Evolutionary conservation across 2,113 vertebrate species (phyloP), one percentile per base, ranked within the genome.

Genomic region (Sinocyclocheilus anshuiensis): DNA sequence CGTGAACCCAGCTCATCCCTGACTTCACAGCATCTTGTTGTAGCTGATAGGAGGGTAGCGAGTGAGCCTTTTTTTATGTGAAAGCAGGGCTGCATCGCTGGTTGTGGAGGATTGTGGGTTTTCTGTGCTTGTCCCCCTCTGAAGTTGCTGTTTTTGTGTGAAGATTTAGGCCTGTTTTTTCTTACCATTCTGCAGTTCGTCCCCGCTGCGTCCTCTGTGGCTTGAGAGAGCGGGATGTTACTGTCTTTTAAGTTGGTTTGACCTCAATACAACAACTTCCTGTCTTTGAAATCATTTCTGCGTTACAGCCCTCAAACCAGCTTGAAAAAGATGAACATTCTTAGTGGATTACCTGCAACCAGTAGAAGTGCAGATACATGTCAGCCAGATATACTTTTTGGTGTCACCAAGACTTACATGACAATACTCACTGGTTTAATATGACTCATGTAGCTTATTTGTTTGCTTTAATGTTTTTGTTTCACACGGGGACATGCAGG

Each of bases 1-100:
- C 84, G 24, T 87, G 88, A 87, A 86, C 83, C 88, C 88, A 15
- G 83, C 86, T 89, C 78, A 89, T 87, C 81, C 75, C 77, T 42
- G 77, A 86, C 86, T 78, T 83, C 80, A 86, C 63, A 80, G 81
- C 50, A 48, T 76, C 80, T 86, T 89, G 88, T 86, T 84, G 67
- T 81, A 45, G 65, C 75, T 89, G 88, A 89, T 89, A 89, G 69
- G 79, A 86, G 77, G 39, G 53, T 72, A 59, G 83, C 16, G 26
- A 77, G 59, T 50, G 33, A 81, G 75, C 57, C 59, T 76, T 71
- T 86, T 36, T 80, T 84, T 76, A 86, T 86, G 33, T 85, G 75
- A 84, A 83, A 65, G 74, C 81, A 45, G 71, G 77, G 1, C 86
- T 87, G 86, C 83, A 89, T 84, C 81, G 77, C 77, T 71, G 61